Base-by-base conservation (phyloP, 2,888 invertebrate species). In the Scaptomyza parva region DNA sequence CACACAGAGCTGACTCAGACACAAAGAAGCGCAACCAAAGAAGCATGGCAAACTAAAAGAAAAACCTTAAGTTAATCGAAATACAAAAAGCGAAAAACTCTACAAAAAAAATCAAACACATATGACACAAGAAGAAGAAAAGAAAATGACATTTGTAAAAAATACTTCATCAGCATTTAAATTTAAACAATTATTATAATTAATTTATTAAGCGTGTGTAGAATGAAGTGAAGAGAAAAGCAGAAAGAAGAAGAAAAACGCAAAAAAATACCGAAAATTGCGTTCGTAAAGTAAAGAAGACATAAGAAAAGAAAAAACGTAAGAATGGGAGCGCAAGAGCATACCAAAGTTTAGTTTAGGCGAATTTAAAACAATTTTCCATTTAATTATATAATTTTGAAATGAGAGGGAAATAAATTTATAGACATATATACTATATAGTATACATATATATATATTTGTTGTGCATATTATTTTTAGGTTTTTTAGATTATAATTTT, bases 91-190 rank as follows among this genome's bases (percentile, higher is more conserved):
- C 51, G 40, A 63, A 65, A 65, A 50, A n/a, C 45, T 18, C 58
- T 41, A 54, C 39, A 62, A 54, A 63, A 14, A 22, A 39, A 58
- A 66, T 61, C 41, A 78, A 70, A 83, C 81, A 83, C 77, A 77
- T 73, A 78, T 77, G 70, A 73, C 65, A 74, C 70, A 43, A 37
- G 6, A 2, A 8, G 14, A 33, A 20, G 2, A 9, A 14, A 35
- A 35, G 17, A 59, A 78, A 87, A 89, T 78, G 73, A 79, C 89
- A 88, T 89, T 88, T 88, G 89, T 86, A 76, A 76, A 75, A 89
- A 89, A 86, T 70, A 84, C 66, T 87, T 86, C 89, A 86, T 89
- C 76, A 73, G 73, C 88, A 89, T 88, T 89, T 85, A 88, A 83
- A 79, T 80, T 78, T 79, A 89, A 37, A 84, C 44, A 70, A 63